Percentiles rank a stretch among this genome's conserved stretches.
Evolutionary conservation across 2,113 vertebrate species (phyloP).

Genomic region (Burhinus oedicnemus): DNA sequence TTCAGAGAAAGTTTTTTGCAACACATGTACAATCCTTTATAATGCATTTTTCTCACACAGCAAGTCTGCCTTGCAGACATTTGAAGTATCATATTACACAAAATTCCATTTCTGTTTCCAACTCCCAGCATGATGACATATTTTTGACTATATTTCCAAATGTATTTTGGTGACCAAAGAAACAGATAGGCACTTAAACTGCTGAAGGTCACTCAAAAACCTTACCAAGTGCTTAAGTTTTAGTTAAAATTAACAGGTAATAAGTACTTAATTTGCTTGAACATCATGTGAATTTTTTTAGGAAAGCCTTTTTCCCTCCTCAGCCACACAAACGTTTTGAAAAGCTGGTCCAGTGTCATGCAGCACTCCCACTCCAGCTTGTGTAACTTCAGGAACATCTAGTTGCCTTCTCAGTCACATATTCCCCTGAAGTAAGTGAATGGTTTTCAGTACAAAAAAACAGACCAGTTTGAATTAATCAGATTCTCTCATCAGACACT

Average conservation of each 20-base stretch:
- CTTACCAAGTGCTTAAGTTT: not conserved
- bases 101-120: not conserved
- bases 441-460: not conserved
- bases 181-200: not conserved
- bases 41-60: not conserved
- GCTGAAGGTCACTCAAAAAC: not conserved
- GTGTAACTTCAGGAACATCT: not conserved
- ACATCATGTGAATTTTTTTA: not conserved
- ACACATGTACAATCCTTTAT: not conserved
- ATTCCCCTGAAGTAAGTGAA: not conserved
- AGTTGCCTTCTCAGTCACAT: not conserved
- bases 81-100: not conserved
- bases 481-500: not conserved
- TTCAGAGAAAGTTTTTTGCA: not conserved
- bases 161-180: not conserved
- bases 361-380: not conserved
- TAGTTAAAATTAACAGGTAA: not conserved
- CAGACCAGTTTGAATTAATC: not conserved
- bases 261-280: not conserved
- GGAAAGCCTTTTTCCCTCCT: not conserved
- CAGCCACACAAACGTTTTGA: not conserved
- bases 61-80: not conserved
- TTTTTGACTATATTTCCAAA: not conserved
- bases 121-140: not conserved
- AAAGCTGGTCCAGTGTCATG: not conserved